Base-by-base conservation (phyloP, 2,888 invertebrate genomes). In the Julus scandinavius region DNA sequence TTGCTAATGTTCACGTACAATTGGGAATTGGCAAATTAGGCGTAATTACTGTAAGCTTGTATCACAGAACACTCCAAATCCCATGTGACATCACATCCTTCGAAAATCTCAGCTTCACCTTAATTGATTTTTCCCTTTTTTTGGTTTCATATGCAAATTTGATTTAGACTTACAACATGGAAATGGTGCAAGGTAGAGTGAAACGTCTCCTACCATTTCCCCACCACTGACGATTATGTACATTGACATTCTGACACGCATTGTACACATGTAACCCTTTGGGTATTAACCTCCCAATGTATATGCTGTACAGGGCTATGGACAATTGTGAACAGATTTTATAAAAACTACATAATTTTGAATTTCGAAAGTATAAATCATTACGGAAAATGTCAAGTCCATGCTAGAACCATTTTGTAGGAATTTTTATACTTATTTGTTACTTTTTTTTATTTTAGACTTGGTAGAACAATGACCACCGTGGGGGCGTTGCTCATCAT, bases 401-500 rank as follows among this genome's bases (percentile, higher is more conserved):
- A 29, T 29, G 0, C 29, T 29, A 29, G 29, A 29, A 29, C 29
- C 29, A 29, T 29, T 29, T 29, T 29, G 1, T 29, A n/a, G 11
- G 41, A 85, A 85, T 85, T 72, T 72, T 29, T 29, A 11, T 29
- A 38, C 38, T 40, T 80, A 80, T 80, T 80, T 38, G 13, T 80
- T 58, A n/a, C 0, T 58, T 11, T 9, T 50, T 49, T 50, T 54
- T 58, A 38, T 58, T 63, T 87, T 63, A 87, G 87, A 80, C 40
- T 63, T 49, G 88, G 88, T 50, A 41, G 88, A 29, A 83, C 29
- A 50, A 85, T 50, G 17, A 88, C 85, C 15, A 85, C 84, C 29
- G 49, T 85, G 11, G 45, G 83, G 2, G 45, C 80, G 4, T 54
- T 88, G n/a, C n/a, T 38, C 11, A 54, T 85, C 17, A 50, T 88